Evolutionary conservation across 2,113 vertebrate genomes (phyloP), one percentile per base, ranked within the genome.

Genomic region (Cairina moschata): DNA sequence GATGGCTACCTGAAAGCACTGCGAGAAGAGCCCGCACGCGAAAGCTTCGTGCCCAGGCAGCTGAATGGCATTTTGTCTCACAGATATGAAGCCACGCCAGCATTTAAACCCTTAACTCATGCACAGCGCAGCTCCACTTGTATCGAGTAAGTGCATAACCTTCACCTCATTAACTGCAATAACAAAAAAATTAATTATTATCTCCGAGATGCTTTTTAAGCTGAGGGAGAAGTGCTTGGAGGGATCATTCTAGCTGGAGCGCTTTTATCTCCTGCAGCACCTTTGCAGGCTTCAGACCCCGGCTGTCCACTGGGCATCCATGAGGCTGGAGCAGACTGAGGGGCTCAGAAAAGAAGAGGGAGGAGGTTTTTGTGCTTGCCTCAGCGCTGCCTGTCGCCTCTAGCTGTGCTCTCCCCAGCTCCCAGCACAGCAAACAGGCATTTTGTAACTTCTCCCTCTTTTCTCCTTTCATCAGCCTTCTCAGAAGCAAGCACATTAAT

Each of bases 381-480:
- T 40, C 92, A 55, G 52, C 21, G 6, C 76, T 21, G 76, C n/a
- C 71, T 29, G 34, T 62, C 13, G 3, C 83, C 83, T 18, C 7
- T n/a, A 34, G 81, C 67, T 73, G 36, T 11, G 54, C 14, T 87
- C 81, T 25, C 48, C 4, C 2, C 44, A 11, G 74, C 58, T 91
- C 59, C 67, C 62, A 36, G 87, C 79, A 93, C 59, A 71, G 69
- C 9, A 63, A 90, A 52, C 50, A 31, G 28, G 58, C 15, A 25
- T 80, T 93, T 79, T 91, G 63, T 52, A 91, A 93, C 93, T 65
- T 89, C 69, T 75, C 69, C 65, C 26, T 71, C 80, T 74, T 79
- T 73, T 54, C n/a, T 9, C 28, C 59, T 95, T 88, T 75, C 87
- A 89, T 72, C 89, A 89, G 83, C 40, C 73, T 83, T 74, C 91